Conservation (phyloP, 2,888 invertebrate genomes). For the Oconnorella tubifera region DNA sequence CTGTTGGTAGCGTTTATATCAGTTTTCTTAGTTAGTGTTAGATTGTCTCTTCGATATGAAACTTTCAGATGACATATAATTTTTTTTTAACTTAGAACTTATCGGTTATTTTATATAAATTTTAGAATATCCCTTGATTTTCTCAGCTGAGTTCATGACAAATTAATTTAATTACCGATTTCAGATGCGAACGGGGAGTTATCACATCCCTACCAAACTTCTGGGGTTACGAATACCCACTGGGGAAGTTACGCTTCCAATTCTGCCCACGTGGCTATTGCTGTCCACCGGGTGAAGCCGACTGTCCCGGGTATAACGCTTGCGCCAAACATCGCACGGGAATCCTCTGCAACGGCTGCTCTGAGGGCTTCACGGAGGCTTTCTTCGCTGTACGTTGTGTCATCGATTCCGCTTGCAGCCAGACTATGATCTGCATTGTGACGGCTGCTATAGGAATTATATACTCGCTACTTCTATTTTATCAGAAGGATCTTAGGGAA, state of each 20-base stretch:
- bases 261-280: conserved; percentile 35
- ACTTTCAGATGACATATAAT: too few relatives aligned
- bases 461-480: conserved; percentile 31
- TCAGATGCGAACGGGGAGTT: not conserved
- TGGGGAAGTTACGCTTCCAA: conserved; percentile 24
- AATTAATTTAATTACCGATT: not conserved
- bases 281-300: conserved; percentile 18
- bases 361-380: conserved; percentile 31
- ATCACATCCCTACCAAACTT: conserved; percentile 34
- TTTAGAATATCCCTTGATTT: too few relatives aligned
- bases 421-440: conserved; percentile 31
- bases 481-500: conserved; percentile 34
- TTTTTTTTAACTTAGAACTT: too few relatives aligned
- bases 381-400: conserved; percentile 34
- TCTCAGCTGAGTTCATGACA: not conserved
- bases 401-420: conserved; percentile 27
- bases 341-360: conserved; percentile 28
- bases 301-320: conserved; percentile 25
- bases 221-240: conserved; percentile 31
- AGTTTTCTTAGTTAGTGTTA: too few relatives aligned
- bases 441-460: conserved; percentile 24
- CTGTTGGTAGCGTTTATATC: too few relatives aligned
- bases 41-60: too few relatives aligned
- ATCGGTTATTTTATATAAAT: too few relatives aligned
- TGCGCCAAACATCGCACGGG: conserved; percentile 31